Conservation (phyloP, 2,797 vertebrate genomes). For the Syngnathus rostellatus region DNA sequence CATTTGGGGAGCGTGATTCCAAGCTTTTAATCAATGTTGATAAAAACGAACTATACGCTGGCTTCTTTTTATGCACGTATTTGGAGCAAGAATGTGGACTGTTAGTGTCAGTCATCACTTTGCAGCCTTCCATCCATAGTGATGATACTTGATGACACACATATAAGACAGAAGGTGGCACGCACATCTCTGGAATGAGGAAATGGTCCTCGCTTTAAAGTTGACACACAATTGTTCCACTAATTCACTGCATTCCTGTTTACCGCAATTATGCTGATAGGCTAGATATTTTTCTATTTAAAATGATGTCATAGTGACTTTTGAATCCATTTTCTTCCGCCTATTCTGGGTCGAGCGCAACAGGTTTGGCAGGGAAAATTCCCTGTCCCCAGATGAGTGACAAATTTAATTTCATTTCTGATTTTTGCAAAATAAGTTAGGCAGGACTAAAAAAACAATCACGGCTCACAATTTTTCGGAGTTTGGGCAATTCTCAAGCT, state of each 20-base stretch:
- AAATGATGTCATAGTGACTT: not conserved
- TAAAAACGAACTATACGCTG: not conserved
- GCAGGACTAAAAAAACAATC: too few species aligned
- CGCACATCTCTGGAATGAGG: not conserved
- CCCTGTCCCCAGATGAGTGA: too few species aligned
- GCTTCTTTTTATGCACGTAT: not conserved
- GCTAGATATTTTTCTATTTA: not conserved
- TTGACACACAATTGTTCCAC: not conserved
- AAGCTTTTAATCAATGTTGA: conserved; percentile 2
- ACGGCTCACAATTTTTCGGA: too few species aligned
- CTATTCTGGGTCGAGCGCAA: too few species aligned
- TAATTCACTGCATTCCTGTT: not conserved
- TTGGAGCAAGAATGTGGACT: not conserved
- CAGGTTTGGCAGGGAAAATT: too few species aligned
- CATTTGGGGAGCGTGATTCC: not conserved
- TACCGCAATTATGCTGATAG: not conserved
- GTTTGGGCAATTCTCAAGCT: too few species aligned
- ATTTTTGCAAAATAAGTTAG: too few species aligned
- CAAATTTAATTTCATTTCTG: too few species aligned
- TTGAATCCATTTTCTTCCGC: not conserved
- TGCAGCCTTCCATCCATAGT: not conserved
- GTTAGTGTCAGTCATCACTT: not conserved
- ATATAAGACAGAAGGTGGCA: not conserved
- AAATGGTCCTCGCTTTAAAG: not conserved
- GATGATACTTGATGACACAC: not conserved